Evolutionary conservation across 2,113 vertebrate species (phyloP), one percentile per base, ranked within the genome.

Genomic region (Vireo altiloquus): DNA sequence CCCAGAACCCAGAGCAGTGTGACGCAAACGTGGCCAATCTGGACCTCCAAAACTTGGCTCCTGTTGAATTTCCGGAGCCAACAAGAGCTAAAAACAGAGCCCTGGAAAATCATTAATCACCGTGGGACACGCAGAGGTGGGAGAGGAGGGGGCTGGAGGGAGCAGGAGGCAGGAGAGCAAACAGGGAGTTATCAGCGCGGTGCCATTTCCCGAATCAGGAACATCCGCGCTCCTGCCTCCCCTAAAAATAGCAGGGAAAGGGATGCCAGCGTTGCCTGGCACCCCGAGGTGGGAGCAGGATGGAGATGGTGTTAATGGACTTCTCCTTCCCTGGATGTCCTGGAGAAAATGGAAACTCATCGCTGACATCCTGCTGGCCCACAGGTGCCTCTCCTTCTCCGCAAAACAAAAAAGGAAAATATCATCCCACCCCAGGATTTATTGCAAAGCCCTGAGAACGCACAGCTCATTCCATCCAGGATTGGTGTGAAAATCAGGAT

Each of bases 1-100:
- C 8, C 3, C 53, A 11, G 22, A 35, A 19, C 11, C 33, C 3
- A 19, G 28, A 4, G 10, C 22, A 10, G 4, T 0, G 10, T 3
- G 33, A 33, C 0, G 14, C n/a, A 13, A 53, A n/a, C 0, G 0
- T 14, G 11, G 3, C 19, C 24, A 3, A 5, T 5, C 7, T 5
- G 18, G 54, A 13, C 13, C 40, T 44, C 18, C 2, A 14, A 31
- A 20, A 54, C 8, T 35, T 7, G 5, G 11, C 40, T 76, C 22
- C 40, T 28, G 7, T 70, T 94, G 37, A 22, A 46, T 20, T 7
- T 61, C 1, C 44, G 35, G 44, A 75, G 54, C 11, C 33, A 63
- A 4, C 2, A 8, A 5, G 1, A 7, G 81, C 64, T 82, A 13
- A 39, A 92, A 82, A 31, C 2, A 30, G 31, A 86, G 15, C 21